Base-by-base conservation (phyloP, 2,113 vertebrate species). In the Lepisosteus osseus region DNA sequence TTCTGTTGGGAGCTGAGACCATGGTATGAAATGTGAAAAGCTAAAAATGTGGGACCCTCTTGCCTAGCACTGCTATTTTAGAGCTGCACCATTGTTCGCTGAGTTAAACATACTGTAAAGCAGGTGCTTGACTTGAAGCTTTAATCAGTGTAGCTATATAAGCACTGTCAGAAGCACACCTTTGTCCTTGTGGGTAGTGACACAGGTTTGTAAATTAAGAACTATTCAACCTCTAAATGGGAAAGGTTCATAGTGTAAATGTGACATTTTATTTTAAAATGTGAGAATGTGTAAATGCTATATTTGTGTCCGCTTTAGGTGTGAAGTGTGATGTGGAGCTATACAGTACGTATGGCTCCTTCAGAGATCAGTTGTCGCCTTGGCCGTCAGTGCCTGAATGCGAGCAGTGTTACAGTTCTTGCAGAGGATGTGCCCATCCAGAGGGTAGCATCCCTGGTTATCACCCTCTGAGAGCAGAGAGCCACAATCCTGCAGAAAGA, bases 331-430 rank as follows among this genome's bases (percentile, higher is more conserved):
- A 3, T 47, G 15, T 13, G 61, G 62, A 14, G 15, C 40, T 44
- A 40, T 12, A 7, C n/a, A 45, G 43, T 29, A 70, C 62, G 75
- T 57, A n/a, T 54, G 42, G 43, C 70, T 69, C 68, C 67, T 73
- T 97, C 94, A 99, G 87, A 99, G 96, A 86, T 99, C 97, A 71
- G 97, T 99, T 92, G 95, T 98, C 74, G 95, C 93, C 91, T 98
- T 99, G 84, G 96, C 97, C 5, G 96, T 98, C 72, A 99, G 90
- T 78, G 94, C 93, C 82, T 98, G 93, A 90, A 99, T 99, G 78
- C 96, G 94, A 79, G 85, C 85, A 15, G 92, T 94, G 88, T 98
- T 99, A 93, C 97, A 99, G 88, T 90, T 92, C 89, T 98, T 99
- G 93, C 97, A 99, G 75, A 98, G 95, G 86, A 99, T 93, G 76